Percentiles rank a stretch among this genome's conserved stretches.
Evolutionary conservation across 2,888 invertebrate genomes (phyloP).

Genomic region (Nomada fabriciana): DNA sequence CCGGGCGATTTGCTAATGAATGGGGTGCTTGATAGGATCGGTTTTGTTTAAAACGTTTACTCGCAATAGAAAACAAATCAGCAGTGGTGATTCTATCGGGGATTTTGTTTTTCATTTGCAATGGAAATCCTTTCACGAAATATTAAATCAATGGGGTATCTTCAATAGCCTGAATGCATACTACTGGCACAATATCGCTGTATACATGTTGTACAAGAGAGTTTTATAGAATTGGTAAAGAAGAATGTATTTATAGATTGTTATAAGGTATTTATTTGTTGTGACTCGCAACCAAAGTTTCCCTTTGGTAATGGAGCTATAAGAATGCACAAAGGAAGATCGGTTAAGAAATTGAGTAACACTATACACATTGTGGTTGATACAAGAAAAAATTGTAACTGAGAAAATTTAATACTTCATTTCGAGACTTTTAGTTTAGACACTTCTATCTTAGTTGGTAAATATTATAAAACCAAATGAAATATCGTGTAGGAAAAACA

Average conservation of each 20-base stretch:
- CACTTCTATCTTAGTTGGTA: too few species aligned
- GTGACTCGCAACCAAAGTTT: too few species aligned
- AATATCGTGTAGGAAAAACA: background rate
- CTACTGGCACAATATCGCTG: background rate
- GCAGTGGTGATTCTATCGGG: slow-evolving; percentile 13
- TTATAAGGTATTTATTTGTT: too few species aligned
- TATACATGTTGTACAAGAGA: background rate
- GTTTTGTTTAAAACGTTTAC: too few species aligned
- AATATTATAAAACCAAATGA: background rate
- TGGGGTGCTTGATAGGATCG: background rate
- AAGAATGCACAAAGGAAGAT: too few species aligned
- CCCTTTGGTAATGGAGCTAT: too few species aligned
- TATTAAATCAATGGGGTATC: background rate
- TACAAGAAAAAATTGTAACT: too few species aligned
- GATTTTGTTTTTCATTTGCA: background rate
- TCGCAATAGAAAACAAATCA: slow-evolving; percentile 18
- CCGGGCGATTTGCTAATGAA: slow-evolving; percentile 49
- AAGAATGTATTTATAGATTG: too few species aligned
- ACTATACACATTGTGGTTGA: too few species aligned
- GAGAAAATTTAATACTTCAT: too few species aligned
- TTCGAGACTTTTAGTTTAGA: too few species aligned
- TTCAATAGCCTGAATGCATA: background rate
- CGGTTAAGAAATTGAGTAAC: too few species aligned
- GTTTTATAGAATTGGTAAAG: background rate
- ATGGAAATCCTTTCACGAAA: background rate